Evolutionary conservation across 1,140 invertebrate species (phyloP), one percentile per base, ranked within the genome.

Genomic region (Asbolus verrucosus): DNA sequence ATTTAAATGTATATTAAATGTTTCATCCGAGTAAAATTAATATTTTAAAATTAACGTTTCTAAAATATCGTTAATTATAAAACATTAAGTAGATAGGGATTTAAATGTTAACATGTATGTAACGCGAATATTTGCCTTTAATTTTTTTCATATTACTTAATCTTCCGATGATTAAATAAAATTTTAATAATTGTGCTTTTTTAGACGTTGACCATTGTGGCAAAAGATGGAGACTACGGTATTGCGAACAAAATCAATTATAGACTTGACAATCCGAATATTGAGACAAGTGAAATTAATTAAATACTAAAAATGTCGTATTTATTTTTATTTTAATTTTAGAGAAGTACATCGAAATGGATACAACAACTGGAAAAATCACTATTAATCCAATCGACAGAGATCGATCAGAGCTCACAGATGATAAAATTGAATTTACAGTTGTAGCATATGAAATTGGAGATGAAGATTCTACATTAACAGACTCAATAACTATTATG

Each of bases 151-250:
- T n/a, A n/a, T n/a, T n/a, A n/a, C n/a, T n/a, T n/a, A n/a, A n/a
- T n/a, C n/a, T n/a, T n/a, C n/a, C n/a, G n/a, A n/a, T n/a, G n/a
- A n/a, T n/a, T n/a, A n/a, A n/a, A n/a, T n/a, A n/a, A n/a, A n/a
- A n/a, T n/a, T n/a, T n/a, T n/a, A n/a, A n/a, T n/a, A n/a, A n/a
- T n/a, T n/a, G n/a, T 1, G n/a, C 2, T 39, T 24, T 46, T 63
- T 19, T 11, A 63, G 61, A 39, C 14, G 1, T 39, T 18, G n/a
- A 46, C 38, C 27, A 27, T 11, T 65, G 11, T 46, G 14, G 62
- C 62, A 6, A 18, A 19, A n/a, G 62, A 65, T 30, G 62, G 62
- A 2, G 62, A 65, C 27, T 46, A 24, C 27, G 62, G 62, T 9
- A 65, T 65, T 6, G 16, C 43, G 14, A 30, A 41, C 21, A 4